Percentiles rank a stretch among this genome's conserved stretches.
phyloP scores from a whole-genome alignment of 1,140 invertebrate genomes.

The Drosophila tsacasi region DNA sequence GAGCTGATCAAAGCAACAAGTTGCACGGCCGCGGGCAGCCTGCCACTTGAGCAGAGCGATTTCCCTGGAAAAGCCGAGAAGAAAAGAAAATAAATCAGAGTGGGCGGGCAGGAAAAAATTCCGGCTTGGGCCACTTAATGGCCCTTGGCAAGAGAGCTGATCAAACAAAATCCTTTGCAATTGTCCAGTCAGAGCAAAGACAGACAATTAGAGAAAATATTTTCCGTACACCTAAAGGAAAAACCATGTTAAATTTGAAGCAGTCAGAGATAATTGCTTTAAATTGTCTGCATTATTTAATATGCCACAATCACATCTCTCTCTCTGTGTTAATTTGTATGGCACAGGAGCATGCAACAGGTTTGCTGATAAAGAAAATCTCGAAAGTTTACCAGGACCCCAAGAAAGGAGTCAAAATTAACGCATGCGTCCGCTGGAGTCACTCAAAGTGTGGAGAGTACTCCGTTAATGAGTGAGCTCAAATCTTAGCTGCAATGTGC shows the following conservation, averaged over 20 bases:
- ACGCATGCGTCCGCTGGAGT: conserved; percentile 45
- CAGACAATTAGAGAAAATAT: conserved; percentile 19
- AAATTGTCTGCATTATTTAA: conserved; percentile 3
- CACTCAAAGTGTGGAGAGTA: conserved; percentile 33
- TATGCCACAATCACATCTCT: neutral
- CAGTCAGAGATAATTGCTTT: neutral
- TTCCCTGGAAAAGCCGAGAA: conserved; percentile 25
- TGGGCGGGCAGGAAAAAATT: conserved; percentile 22
- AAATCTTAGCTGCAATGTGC: conserved; percentile 4
- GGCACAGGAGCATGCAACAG: conserved; percentile 47
- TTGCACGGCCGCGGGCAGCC: conserved; percentile 15
- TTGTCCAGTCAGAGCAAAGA: neutral
- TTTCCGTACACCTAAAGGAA: neutral
- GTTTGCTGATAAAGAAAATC: conserved; percentile 40
- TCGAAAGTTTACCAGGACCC: conserved; percentile 1
- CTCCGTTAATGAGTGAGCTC: conserved; percentile 22
- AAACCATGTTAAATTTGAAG: neutral
- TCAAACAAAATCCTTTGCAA: conserved; percentile 45
- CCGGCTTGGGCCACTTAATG: conserved; percentile 27
- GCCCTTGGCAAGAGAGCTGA: conserved; percentile 50
- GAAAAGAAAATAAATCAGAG: conserved; percentile 26
- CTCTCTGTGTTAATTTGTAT: neutral
- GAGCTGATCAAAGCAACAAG: conserved; percentile 55
- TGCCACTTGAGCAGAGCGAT: conserved; percentile 39
- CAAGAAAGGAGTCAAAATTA: conserved; percentile 13